These are phyloP conservation scores for Lutraria lutraria DNA, from an alignment of 2,888 invertebrate genomes.

Conservation along the genomic window DNA sequence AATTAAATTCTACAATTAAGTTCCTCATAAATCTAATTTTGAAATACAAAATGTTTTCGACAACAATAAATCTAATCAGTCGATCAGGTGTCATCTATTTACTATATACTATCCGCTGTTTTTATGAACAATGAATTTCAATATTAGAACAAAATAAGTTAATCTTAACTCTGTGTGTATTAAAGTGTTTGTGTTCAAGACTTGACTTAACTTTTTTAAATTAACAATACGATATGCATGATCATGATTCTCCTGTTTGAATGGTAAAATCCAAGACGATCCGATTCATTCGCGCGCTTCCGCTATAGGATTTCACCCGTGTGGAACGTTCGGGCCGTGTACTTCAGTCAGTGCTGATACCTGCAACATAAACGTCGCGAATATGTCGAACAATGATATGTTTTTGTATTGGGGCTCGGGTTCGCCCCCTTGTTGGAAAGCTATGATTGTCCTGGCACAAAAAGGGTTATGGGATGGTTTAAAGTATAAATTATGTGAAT, in stretches of 20 bases:
- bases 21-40: too few relatives aligned
- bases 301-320: background rate
- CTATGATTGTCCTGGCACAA: constrained; percentile 79
- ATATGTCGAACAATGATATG: constrained; percentile 62
- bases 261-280: background rate
- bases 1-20: too few relatives aligned
- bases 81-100: too few relatives aligned
- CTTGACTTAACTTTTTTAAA: too few relatives aligned
- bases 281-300: background rate
- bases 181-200: too few relatives aligned
- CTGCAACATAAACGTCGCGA: background rate
- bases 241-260: background rate
- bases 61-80: too few relatives aligned
- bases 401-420: constrained; percentile 82
- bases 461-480: constrained; percentile 74
- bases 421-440: constrained; percentile 76
- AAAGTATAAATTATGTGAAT: constrained; percentile 73
- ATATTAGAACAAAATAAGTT: too few relatives aligned
- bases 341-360: background rate
- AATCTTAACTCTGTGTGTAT: too few relatives aligned
- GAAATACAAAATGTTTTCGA: too few relatives aligned
- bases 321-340: background rate
- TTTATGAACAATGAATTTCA: too few relatives aligned
- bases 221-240: too few relatives aligned
- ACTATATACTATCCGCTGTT: too few relatives aligned